A percentile compares a stretch with the other conserved stretches of the same genome.
Conservation (phyloP, 2,113 vertebrate genomes). For the Bos taurus region ARS-UCD2.0 NC_037332.1:6409501-6410000, state of each 20-base stretch:
- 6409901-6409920: background rate
- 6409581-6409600: background rate
- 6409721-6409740: background rate
- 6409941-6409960: background rate
- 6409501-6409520: background rate
- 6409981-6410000: background rate
- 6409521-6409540: background rate
- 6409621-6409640: background rate
- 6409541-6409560: background rate
- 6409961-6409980: background rate
- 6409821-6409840: background rate
- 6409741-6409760: background rate
- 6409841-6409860: background rate
- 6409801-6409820: background rate
- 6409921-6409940: background rate
- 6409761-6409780: background rate
- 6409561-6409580: background rate
- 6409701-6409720: background rate
- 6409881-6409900: background rate
- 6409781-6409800: background rate
- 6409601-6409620: background rate
- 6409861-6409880: background rate
- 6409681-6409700: background rate
- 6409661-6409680: background rate
- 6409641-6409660: background rate